Evolutionary conservation across 2,113 vertebrate species (phyloP).

Genomic region (Pelecanus crispus): DNA sequence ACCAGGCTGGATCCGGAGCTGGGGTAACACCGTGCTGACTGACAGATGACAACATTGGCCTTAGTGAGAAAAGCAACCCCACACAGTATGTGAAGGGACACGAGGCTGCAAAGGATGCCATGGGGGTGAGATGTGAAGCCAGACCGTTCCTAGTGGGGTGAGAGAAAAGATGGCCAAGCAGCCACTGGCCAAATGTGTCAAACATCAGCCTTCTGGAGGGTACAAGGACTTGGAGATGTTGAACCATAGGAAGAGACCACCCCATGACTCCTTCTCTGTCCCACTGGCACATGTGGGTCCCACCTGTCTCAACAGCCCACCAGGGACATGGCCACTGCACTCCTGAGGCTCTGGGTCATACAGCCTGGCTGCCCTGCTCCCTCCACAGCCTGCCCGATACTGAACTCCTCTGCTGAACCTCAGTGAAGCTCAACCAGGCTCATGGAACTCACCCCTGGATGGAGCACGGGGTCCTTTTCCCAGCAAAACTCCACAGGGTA

Average conservation of each 20-base stretch:
- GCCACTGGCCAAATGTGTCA: not conserved
- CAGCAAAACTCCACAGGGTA: not conserved
- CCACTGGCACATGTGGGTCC: not conserved
- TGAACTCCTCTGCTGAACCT: not conserved
- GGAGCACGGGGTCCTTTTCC: not conserved
- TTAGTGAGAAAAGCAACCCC: rapidly evolving
- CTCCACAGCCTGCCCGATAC: not conserved
- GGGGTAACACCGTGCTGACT: not conserved
- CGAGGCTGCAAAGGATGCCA: not conserved
- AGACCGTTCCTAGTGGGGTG: not conserved
- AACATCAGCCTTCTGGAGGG: not conserved
- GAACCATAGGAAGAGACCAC: not conserved
- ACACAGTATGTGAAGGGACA: not conserved
- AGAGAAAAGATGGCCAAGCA: not conserved
- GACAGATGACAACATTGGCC: not conserved
- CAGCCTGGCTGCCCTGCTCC: not conserved
- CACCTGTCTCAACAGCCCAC: not conserved
- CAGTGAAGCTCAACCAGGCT: not conserved
- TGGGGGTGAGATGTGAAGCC: not conserved
- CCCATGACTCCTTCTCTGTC: not conserved
- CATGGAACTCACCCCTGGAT: not conserved
- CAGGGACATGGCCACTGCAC: not conserved
- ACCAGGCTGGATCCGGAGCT: not conserved
- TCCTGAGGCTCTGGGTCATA: not conserved
- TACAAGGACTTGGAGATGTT: not conserved